Evolutionary conservation across 2,888 invertebrate genomes (phyloP), one percentile per base, ranked within the genome.

Genomic region (Atrina japonica): DNA sequence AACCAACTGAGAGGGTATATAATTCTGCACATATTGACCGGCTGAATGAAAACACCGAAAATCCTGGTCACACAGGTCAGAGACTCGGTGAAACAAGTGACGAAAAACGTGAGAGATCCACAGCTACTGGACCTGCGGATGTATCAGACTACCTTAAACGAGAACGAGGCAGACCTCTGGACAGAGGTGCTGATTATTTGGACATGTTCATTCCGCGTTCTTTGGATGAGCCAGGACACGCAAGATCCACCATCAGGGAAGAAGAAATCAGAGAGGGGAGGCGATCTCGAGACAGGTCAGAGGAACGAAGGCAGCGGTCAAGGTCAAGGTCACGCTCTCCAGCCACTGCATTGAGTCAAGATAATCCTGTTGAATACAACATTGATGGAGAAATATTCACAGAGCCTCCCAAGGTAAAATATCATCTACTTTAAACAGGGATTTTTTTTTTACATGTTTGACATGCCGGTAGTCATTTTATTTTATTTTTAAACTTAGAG

Each of bases 291-390:
- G 29, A 16, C 16, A 61, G 61, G 35, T 61, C 61, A 49, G 27
- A 49, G 43, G 49, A 49, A 49, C 70, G 35, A 59, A 70, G 21
- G 65, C 65, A 16, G 55, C 49, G 59, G 30, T 58, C 64, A 59
- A 41, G 45, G 53, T 41, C 59, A 45, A 64, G 64, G 52, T 64
- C 70, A 64, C 56, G 58, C 52, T 56, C 70, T 52, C 65, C 70
- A 47, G 58, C 50, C 18, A 53, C 43, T 21, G 43, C 40, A 30
- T 21, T 59, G 27, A 21, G 25, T 49, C 29, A 61, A 18, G 49
- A 30, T 18, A 27, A 41, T 21, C 41, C 49, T 3, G 11, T 47
- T 29, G 43, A 61, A 23, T 61, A 61, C 16, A 7, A 27, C 18
- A 49, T 61, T 40, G 64, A 64, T 64, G 64, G 64, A 53, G 53